phyloP scores from a whole-genome alignment of 2,888 invertebrate genomes.

The Schizaphis graminum region DNA sequence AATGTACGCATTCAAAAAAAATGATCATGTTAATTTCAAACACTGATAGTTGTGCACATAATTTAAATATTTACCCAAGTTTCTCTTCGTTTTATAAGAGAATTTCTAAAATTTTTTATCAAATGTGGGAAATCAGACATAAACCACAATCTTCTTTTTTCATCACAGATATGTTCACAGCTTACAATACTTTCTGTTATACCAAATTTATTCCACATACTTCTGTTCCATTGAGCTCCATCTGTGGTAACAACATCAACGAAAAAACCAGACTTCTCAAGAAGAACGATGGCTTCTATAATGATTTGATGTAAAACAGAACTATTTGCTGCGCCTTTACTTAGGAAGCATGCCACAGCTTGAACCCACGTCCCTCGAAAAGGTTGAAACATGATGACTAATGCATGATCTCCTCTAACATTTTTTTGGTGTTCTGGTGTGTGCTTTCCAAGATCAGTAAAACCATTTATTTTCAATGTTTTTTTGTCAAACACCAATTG shows the following conservation, averaged over 20 bases:
- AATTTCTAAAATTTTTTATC: conserved; percentile 30
- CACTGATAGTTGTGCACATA: no score
- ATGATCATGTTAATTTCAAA: no score
- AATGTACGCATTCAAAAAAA: no score
- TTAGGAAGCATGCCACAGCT: conserved; percentile 52
- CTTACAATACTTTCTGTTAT: not conserved
- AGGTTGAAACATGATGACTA: conserved; percentile 53
- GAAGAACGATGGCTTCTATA: conserved; percentile 42
- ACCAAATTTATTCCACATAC: conserved; percentile 60
- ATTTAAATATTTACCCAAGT: conserved; percentile 10
- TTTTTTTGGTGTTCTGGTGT: conserved; percentile 43
- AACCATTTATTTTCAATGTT: conserved; percentile 32
- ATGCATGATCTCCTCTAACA: conserved; percentile 55
- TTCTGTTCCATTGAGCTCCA: conserved; percentile 48
- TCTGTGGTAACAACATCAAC: conserved; percentile 59
- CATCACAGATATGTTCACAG: conserved; percentile 34
- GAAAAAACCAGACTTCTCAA: conserved; percentile 34
- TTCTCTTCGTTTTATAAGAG: conserved; percentile 20
- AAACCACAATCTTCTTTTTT: conserved; percentile 1
- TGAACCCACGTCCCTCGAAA: conserved; percentile 61
- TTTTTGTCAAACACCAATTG: conserved; percentile 26
- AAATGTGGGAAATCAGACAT: conserved; percentile 50
- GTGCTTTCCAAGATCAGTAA: conserved; percentile 62
- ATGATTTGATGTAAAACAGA: conserved; percentile 39
- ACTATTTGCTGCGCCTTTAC: conserved; percentile 18